These are phyloP conservation scores for Ophioderma brevispina DNA, from an alignment of 35 echinoderm and acorn worm species.

Conservation along the genomic window DNA sequence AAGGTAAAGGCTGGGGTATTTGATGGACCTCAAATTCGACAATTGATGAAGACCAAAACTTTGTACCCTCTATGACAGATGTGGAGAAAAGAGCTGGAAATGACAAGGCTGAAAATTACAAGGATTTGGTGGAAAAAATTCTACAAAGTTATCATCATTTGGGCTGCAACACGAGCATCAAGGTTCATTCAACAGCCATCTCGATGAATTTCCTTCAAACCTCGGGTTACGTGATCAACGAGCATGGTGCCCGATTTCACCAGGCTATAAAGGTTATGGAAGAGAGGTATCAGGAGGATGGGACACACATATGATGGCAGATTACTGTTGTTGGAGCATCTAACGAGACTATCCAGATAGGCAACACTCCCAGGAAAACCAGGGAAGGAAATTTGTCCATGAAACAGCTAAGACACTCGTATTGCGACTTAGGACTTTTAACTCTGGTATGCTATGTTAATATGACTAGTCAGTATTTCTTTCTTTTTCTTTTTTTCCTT, in stretches of 20 bases:
- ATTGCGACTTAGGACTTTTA: not conserved
- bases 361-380: not conserved
- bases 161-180: constrained; percentile 23
- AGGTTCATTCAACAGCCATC: not conserved
- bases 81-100: not conserved
- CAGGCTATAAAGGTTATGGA: constrained; percentile 3
- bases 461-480: not conserved
- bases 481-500: too few relatives aligned
- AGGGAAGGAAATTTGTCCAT: not conserved
- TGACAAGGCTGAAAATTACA: not conserved
- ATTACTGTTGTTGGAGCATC: not conserved
- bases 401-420: not conserved
- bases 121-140: not conserved
- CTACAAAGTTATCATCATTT: not conserved
- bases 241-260: not conserved
- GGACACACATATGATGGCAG: constrained; percentile 14
- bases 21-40: constrained; percentile 12
- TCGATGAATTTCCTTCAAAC: not conserved
- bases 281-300: constrained; percentile 3
- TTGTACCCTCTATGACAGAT: not conserved
- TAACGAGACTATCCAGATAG: not conserved
- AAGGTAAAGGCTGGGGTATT: constrained; percentile 12
- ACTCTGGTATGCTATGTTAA: not conserved
- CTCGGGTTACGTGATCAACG: not conserved
- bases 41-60: not conserved